Base-by-base conservation (phyloP, 2,797 vertebrate species). In the Forpus xanthops region DNA sequence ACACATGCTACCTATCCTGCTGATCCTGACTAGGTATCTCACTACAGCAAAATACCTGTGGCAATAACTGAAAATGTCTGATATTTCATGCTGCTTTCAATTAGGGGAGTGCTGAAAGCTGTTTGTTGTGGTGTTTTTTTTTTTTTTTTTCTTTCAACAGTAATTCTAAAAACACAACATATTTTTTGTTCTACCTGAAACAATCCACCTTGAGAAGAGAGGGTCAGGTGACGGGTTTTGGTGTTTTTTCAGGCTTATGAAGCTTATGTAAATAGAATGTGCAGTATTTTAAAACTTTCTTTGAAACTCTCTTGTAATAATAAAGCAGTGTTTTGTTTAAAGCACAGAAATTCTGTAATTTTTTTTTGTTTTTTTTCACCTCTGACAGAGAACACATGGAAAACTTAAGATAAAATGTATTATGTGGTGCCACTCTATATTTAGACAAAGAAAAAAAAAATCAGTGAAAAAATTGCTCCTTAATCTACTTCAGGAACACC, bases 151-250 rank as follows among this genome's bases (percentile, higher is more conserved):
- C 42, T 2, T 64, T 74, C 15, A 72, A 8, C 2, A 11, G 2
- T n/a, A n/a, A 42, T 20, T 71, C 55, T 77, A 44, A 50, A 82
- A 77, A 41, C 25, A 39, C 7, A 45, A 14, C 30, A 88, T 84
- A 72, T 12, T 21, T 52, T 64, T 49, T 67, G 9, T 33, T 58
- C 27, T 31, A 39, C n/a, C 33, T 44, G 41, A 70, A 80, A 81
- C 5, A 77, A 74, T 10, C 0, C 0, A 9, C 4, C 0, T 30
- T 25, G 4, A 75, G 8, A 2, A 8, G 3, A 73, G 42, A 88
- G 15, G 16, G 58, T 10, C 0, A 2, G 45, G 2, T 41, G n/a
- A 45, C 6, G 1, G 0, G 4, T 45, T 82, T 78, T 66, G 8
- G 42, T 78, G 7, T 3, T 31, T 81, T 78, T 62, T 55, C n/a